Evolutionary conservation across 1,140 invertebrate species (phyloP), one percentile per base, ranked within the genome.

Genomic region (Tetramorium parvispinum): DNA sequence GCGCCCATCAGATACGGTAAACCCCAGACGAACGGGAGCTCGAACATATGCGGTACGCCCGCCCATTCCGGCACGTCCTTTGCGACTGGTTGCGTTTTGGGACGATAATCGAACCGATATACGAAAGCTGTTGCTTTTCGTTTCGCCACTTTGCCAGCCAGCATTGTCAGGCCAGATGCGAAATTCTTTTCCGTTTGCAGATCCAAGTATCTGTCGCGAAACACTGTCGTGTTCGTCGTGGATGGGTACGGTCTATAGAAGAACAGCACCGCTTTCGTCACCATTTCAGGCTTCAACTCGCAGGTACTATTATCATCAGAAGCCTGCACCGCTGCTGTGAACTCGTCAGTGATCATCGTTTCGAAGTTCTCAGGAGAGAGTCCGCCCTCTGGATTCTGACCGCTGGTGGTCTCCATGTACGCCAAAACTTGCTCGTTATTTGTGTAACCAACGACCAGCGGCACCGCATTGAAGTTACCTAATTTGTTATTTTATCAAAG

Each of bases 11-110:
- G 95, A 92, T 97, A 96, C 0, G 97, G 97, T 85, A 98, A 94
- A 3, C 97, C 97, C 96, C 97, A 98, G 1, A 97, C 96, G 87
- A 97, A 98, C 4, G 97, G 97, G 61, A 98, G 94, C 91, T 98
- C 97, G 88, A 97, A 97, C 93, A 97, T 96, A 91, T 98, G 97
- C 0, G 97, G 97, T 0, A 98, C 97, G 53, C 96, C 96, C 0
- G 97, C 96, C 97, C 97, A 98, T 21, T 96, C 95, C 1, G 97
- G 97, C 27, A 98, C 95, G 53, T 96, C 96, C 6, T 96, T 96
- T 18, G 96, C 96, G 11, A 96, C 96, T 3, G 95, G 94, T 43
- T 95, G 92, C 0, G 97, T 97, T 86, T 96, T 96, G 0, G 97
- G 96, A 76, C 97, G 97, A 87, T 97, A 96, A 90, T 98, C 97